Base-by-base conservation (phyloP, 2,797 vertebrate species). In the Notamacropus eugenii region DNA sequence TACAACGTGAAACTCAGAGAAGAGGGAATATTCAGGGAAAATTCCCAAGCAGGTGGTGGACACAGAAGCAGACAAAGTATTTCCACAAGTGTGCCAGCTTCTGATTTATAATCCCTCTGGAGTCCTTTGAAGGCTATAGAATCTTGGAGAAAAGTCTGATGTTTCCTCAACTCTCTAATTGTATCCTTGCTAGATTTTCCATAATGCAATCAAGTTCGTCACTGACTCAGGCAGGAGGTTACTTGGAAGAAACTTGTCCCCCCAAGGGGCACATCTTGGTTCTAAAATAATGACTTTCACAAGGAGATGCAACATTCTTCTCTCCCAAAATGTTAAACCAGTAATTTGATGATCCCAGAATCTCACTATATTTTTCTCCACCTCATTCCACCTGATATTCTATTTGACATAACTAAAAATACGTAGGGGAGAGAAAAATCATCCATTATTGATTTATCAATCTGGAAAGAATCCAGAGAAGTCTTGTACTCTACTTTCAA, bases 401-500 rank as follows among this genome's bases (percentile, higher is more conserved):
- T 46, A 27, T 2, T 13, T 5, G 19, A 29, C 0, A 0, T 11
- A 5, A 14, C 54, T 52, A 74, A n/a, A 34, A 67, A 19, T 5
- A 0, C 92, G 31, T 4, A 5, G 0, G 1, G 31, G 16, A 54
- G 1, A 8, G 52, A 19, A 56, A 5, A 28, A 5, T 27, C 10
- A 9, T 54, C 2, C 2, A 40, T 0, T 16, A 0, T 0, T 0
- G 3, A 46, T 1, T 28, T 3, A 1, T 1, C 0, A 3, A 6
- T 62, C 0, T 0, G n/a, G 31, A 59, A 59, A 34, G 57, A n/a
- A 8, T 34, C 12, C 1, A 46, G 5, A 4, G 4, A 46, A 55
- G 9, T 4, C 5, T 11, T 14, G n/a, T 24, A 27, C 34, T 55
- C 22, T 6, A 29, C 6, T 27, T 46, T 46, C 0, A 0, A 40